These are phyloP conservation scores for Lepidurus packardi DNA, from an alignment of 1,140 invertebrate genomes.

Conservation along the genomic window DNA sequence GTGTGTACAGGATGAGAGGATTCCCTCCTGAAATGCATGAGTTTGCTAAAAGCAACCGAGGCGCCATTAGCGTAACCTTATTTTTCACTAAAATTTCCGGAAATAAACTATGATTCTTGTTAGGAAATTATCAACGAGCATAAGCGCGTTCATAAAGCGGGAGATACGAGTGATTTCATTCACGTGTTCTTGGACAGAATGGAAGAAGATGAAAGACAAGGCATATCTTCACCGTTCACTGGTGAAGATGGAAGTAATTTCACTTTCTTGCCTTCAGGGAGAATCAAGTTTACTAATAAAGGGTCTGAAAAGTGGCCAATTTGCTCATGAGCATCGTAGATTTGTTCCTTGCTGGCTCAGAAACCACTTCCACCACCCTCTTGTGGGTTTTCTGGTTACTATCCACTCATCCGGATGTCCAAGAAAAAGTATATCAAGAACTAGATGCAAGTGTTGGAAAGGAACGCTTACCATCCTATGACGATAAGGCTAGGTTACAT, in stretches of 20 bases:
- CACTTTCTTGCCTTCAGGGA: neutral
- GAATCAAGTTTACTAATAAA: neutral
- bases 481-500: conserved; percentile 35
- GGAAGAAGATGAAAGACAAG: neutral
- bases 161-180: neutral
- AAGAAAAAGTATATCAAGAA: conserved; percentile 59
- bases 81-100: no score
- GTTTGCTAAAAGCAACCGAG: no score
- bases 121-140: conserved; percentile 23
- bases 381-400: conserved; percentile 64
- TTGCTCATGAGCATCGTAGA: conserved; percentile 33
- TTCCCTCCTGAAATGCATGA: no score
- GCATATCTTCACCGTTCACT: neutral
- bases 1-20: no score
- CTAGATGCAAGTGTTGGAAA: conserved; percentile 53
- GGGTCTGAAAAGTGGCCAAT: conserved; percentile 34
- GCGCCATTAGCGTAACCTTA: no score
- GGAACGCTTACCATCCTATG: neutral
- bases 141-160: neutral
- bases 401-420: conserved; percentile 58
- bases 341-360: conserved; percentile 43
- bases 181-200: neutral
- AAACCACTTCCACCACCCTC: conserved; percentile 64
- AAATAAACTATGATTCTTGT: neutral
- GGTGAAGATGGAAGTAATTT: conserved; percentile 11